Evolutionary conservation across 2,888 invertebrate species (phyloP).

Genomic region (Laothoe populi): DNA sequence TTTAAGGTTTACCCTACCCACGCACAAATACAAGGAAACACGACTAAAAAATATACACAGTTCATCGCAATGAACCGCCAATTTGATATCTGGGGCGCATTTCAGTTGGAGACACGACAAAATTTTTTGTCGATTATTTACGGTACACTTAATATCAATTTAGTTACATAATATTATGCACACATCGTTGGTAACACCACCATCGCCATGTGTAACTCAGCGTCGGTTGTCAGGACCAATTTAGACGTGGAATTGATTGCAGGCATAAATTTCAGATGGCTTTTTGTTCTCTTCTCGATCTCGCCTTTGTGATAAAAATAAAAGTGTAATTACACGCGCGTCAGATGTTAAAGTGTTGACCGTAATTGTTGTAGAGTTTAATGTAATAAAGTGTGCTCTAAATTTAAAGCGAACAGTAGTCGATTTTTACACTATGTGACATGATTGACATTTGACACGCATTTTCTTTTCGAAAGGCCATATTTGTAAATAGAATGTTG

Average conservation of each 20-base stretch:
- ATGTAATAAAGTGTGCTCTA: constrained; percentile 5
- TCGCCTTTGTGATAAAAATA: constrained; percentile 47
- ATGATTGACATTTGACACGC: no score
- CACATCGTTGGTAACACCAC: constrained; percentile 22
- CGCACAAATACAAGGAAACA: not conserved
- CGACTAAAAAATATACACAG: not conserved
- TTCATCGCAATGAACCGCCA: constrained; percentile 5
- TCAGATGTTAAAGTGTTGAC: constrained; percentile 35
- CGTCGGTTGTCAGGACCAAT: constrained; percentile 52
- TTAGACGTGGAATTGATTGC: constrained; percentile 55
- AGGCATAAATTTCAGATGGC: constrained; percentile 47
- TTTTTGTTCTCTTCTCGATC: constrained; percentile 49
- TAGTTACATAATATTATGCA: constrained; percentile 27
- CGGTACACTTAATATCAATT: constrained; percentile 27
- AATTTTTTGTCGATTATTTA: constrained; percentile 25
- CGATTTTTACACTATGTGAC: not conserved
- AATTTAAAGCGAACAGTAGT: not conserved
- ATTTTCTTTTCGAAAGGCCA: not conserved
- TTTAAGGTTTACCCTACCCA: not conserved
- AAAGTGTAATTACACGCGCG: constrained; percentile 37
- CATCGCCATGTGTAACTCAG: constrained; percentile 24
- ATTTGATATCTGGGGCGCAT: constrained; percentile 15
- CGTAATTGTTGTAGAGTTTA: constrained; percentile 25
- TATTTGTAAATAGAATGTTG: not conserved
- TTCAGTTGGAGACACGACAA: constrained; percentile 14